Percentiles rank a stretch among this genome's conserved stretches.
These are phyloP conservation scores for Sebastes ruberrimus DNA, from an alignment of 2,797 vertebrate genomes.

Conservation along the genomic window DNA sequence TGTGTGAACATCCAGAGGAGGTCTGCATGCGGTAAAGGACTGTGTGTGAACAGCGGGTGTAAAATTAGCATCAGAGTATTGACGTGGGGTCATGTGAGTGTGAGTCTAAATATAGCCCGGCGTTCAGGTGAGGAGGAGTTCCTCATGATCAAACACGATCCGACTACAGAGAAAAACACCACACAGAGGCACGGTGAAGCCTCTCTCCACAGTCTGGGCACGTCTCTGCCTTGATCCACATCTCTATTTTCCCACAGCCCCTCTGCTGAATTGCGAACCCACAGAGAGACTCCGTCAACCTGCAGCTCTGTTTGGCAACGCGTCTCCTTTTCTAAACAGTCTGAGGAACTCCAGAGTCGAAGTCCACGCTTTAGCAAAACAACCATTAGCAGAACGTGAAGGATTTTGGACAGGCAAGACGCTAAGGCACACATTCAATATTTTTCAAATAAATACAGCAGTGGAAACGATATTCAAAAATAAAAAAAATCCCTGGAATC, in stretches of 20 bases:
- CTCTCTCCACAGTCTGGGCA: constrained; percentile 50
- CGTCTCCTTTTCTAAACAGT: constrained; percentile 46
- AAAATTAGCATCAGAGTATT: constrained; percentile 56
- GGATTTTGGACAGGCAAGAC: constrained; percentile 14
- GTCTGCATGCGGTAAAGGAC: not conserved
- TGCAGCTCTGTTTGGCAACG: constrained; percentile 36
- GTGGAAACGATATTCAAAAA: constrained; percentile 2
- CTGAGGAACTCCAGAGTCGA: constrained; percentile 39
- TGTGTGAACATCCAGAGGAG: constrained; percentile 9
- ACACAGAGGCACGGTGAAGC: not conserved
- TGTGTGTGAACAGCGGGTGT: constrained; percentile 24
- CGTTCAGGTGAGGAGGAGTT: constrained; percentile 63
- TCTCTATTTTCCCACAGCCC: constrained; percentile 53
- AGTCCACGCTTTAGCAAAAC: constrained; percentile 44
- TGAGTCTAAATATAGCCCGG: constrained; percentile 63
- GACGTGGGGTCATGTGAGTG: constrained; percentile 54
- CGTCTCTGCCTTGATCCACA: constrained; percentile 48
- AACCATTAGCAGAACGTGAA: constrained; percentile 30
- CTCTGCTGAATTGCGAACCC: constrained; percentile 40
- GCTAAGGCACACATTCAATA: not conserved
- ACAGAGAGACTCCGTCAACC: constrained; percentile 11
- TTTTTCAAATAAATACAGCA: constrained; percentile 41
- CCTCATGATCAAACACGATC: constrained; percentile 49
- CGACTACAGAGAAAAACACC: constrained; percentile 30
- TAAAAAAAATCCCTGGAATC: not conserved